Evolutionary conservation across 2,113 vertebrate species (phyloP).

Genomic region (Scalopus aquaticus): DNA sequence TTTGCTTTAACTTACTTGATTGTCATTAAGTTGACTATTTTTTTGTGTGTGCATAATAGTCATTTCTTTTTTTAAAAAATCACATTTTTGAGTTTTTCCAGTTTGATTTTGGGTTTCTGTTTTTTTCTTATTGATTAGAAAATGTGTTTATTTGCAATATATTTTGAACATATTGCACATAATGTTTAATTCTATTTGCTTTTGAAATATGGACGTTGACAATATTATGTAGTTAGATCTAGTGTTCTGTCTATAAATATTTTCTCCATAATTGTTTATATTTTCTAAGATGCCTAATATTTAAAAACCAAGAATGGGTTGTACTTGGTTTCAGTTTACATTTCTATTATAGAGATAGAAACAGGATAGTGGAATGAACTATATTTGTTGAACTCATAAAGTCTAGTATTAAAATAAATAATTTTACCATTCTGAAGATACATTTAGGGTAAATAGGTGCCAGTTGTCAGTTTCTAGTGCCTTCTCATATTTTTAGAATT

Average conservation of each 20-base stretch:
- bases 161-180: neutral
- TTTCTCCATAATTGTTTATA: slow-evolving; percentile 9
- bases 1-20: neutral
- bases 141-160: neutral
- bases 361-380: neutral
- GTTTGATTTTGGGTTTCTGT: neutral
- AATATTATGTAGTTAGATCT: neutral
- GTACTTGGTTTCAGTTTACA: neutral
- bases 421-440: neutral
- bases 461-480: neutral
- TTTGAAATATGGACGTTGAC: neutral
- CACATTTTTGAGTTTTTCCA: neutral
- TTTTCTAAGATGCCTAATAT: neutral
- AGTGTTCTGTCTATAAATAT: neutral
- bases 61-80: neutral
- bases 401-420: neutral
- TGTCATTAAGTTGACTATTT: neutral
- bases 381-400: neutral
- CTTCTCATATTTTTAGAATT: neutral
- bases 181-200: neutral
- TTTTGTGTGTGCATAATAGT: neutral
- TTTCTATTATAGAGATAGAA: neutral
- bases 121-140: neutral
- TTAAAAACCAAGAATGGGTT: neutral
- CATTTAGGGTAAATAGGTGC: neutral